phyloP scores from a whole-genome alignment of 2,888 invertebrate species.

The Thymelicus lineola region DNA sequence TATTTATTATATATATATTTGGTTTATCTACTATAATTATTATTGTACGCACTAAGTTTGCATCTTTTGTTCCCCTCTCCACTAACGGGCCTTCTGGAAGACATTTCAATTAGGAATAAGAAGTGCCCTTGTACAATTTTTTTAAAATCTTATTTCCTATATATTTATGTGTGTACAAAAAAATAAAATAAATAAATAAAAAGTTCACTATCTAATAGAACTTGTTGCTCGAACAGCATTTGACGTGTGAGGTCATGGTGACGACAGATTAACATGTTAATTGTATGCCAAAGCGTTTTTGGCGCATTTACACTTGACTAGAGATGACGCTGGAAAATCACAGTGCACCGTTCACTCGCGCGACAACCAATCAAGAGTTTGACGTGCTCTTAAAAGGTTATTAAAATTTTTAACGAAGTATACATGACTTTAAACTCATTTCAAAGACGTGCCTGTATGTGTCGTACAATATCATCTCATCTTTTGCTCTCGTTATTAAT shows the following conservation, averaged over 20 bases:
- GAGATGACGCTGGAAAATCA: constrained; percentile 60
- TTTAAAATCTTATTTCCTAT: no score
- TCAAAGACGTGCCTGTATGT: background rate
- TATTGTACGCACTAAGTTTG: no score
- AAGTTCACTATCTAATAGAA: constrained; percentile 15
- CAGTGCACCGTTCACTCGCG: constrained; percentile 37
- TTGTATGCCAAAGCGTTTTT: constrained; percentile 48
- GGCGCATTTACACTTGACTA: constrained; percentile 42
- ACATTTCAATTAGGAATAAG: no score
- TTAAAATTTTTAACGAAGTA: constrained; percentile 62
- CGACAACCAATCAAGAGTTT: constrained; percentile 68
- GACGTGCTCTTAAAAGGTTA: constrained; percentile 75
- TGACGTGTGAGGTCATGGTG: constrained; percentile 26
- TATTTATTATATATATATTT: no score
- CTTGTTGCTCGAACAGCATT: constrained; percentile 32
- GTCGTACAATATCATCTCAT: no score
- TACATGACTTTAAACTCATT: constrained; percentile 39
- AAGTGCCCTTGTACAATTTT: no score
- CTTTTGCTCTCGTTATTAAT: no score
- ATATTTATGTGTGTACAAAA: no score
- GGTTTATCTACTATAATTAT: no score
- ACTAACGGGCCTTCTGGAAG: no score
- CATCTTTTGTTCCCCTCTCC: no score
- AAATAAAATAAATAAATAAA: no score
- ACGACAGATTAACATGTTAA: constrained; percentile 51